Base-by-base conservation (phyloP, 2,797 vertebrate genomes). In the Ceyx erithaca region DNA sequence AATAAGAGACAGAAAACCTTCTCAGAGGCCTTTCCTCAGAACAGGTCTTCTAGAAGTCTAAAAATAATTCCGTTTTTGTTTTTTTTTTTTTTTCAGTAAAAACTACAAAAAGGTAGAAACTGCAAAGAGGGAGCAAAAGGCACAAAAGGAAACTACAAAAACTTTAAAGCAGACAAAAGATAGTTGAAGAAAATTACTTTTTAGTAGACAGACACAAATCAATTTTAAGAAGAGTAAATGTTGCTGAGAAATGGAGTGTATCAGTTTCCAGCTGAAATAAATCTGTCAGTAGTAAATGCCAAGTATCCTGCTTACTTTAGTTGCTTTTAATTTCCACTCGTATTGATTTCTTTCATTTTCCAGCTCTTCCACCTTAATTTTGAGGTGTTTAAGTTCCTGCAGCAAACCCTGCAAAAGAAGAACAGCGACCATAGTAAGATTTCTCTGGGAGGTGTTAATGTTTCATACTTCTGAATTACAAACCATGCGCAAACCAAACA, bases 321-420 rank as follows among this genome's bases (percentile, higher is more conserved):
- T 99, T 84, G 98, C 98, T 96, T 99, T 99, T 91, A 99, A 97
- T 95, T 98, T 98, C 98, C 98, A 98, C 87, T 99, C 99, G 1
- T 99, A 99, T 75, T 99, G 98, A 43, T 97, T 97, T 93, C 99
- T 99, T 96, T 99, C 98, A 25, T 98, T 98, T 97, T 99, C 99
- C 91, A 99, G 95, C 83, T 99, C 97, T 73, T 99, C 98, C 54
- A 99, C 98, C 97, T 98, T 99, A 76, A 98, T 98, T 96, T 98
- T 99, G 55, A 99, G 98, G 70, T 97, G 97, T 85, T 97, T 98
- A 43, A 99, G 98, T 82, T 99, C 99, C 92, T 98, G 98, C 5
- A 98, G 71, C 90, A 99, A 97, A 75, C 97, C 97, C 99, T 99
- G 90, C 61, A 93, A 49, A 72, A 45, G 45, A 80, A 63, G 45